phyloP scores from a whole-genome alignment of 2,797 vertebrate genomes.

The Oreortyx pictus region DNA sequence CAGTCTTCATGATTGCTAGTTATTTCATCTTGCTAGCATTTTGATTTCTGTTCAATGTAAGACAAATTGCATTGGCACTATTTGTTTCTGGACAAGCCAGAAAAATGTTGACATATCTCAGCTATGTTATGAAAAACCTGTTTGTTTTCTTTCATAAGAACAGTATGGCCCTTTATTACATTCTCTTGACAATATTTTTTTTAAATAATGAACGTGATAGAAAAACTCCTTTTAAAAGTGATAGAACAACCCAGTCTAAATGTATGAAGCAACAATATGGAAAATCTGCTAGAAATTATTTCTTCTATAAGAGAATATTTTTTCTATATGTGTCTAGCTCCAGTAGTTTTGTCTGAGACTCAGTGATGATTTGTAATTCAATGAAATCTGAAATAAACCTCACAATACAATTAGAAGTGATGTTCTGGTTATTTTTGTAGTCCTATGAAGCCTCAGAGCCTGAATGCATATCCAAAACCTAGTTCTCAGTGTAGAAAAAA shows the following conservation, averaged over 20 bases:
- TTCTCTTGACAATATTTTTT: background rate
- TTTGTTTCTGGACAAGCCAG: background rate
- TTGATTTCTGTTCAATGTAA: background rate
- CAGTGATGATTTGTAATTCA: background rate
- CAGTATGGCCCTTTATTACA: background rate
- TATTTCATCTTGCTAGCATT: background rate
- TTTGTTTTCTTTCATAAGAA: background rate
- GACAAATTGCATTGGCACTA: background rate
- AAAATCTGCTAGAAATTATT: background rate
- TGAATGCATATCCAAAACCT: background rate
- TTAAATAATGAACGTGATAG: background rate
- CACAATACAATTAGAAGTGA: background rate
- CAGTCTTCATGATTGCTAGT: background rate
- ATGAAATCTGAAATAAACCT: background rate
- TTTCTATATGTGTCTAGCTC: background rate
- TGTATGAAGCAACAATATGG: background rate
- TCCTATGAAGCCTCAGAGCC: background rate
- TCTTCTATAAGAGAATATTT: background rate
- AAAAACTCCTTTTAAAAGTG: too few species aligned
- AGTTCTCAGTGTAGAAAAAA: background rate
- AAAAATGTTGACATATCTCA: background rate
- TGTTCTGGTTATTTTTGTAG: background rate
- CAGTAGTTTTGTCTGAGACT: background rate
- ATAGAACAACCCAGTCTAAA: background rate
- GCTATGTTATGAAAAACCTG: background rate